Conservation (phyloP, 2,113 vertebrate species). For the Sander vitreus region DNA sequence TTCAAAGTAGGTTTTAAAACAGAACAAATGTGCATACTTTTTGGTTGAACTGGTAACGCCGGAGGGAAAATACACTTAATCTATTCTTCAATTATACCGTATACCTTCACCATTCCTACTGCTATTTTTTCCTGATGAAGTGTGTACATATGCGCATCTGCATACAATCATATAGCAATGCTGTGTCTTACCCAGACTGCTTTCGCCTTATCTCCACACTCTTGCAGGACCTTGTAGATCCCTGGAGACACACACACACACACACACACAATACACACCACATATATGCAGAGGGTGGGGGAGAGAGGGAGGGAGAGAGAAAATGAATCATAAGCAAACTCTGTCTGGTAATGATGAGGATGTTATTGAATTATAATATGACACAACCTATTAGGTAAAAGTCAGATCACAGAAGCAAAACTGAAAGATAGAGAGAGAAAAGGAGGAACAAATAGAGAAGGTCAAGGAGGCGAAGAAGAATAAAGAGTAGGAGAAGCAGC, state of each 20-base stretch:
- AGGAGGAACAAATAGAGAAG: neutral
- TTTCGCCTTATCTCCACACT: constrained; percentile 88
- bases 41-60: neutral
- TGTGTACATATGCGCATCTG: neutral
- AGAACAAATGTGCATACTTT: neutral
- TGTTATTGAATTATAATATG: constrained; percentile 35
- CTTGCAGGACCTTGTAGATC: constrained; percentile 89
- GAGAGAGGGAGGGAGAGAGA: neutral
- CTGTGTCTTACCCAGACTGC: constrained; percentile 86
- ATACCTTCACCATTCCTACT: neutral
- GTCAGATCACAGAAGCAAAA: constrained; percentile 21
- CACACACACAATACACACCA: neutral
- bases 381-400: constrained; percentile 19
- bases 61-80: neutral
- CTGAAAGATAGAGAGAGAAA: neutral
- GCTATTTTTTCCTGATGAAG: neutral
- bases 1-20: neutral
- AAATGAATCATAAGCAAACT: constrained; percentile 38
- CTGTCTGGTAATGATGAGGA: constrained; percentile 26
- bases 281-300: neutral
- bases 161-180: neutral
- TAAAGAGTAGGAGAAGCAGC: neutral
- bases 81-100: neutral
- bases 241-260: constrained; percentile 76
- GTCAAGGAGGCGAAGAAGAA: neutral